Base-by-base conservation (phyloP, 2,113 vertebrate genomes). In the Marmota flaviventris region DNA sequence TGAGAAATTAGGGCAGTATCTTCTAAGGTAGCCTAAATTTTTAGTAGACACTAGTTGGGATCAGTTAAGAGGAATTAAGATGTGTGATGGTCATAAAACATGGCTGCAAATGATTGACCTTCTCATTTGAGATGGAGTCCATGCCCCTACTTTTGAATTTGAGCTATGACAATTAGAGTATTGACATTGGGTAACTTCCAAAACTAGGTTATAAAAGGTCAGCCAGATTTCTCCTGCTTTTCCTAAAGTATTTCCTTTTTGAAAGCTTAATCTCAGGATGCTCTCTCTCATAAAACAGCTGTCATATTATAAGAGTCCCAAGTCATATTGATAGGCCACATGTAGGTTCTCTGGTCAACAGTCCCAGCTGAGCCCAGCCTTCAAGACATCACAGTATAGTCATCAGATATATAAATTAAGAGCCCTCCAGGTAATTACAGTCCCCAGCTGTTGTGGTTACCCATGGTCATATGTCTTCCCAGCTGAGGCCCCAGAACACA, bases 61-160 rank as follows among this genome's bases (percentile, higher is more conserved):
- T 86, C 13, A 86, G 18, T 82, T 51, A 75, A 73, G 27, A 83
- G 22, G 78, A 87, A 91, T 85, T 85, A 91, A 91, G 45, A 88
- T 11, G 51, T 24, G 16, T 29, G 8, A 22, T 84, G 10, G 14
- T 56, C 83, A 4, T 83, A 86, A 95, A 82, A 77, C 11, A 78
- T 27, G 42, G 22, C 65, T 87, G 8, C 1, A 42, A 96, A 82
- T 85, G 85, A 22, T 70, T 51, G 48, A 51, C 48, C 48, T 51
- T 51, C 48, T 45, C 45, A 45, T 45, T 45, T 45, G 45, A 45
- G 45, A 91, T 22, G n/a, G 51, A 3, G 17, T 51, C 53, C 56
- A 37, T 27, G 12, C 1, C 14, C 29, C 27, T 89, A 34, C 12
- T 5, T 53, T 51, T 61, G 63, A 93, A n/a, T 72, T 8, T 76